Evolutionary conservation across 1,140 invertebrate species (phyloP).

Genomic region (Tetranychus urticae): DNA sequence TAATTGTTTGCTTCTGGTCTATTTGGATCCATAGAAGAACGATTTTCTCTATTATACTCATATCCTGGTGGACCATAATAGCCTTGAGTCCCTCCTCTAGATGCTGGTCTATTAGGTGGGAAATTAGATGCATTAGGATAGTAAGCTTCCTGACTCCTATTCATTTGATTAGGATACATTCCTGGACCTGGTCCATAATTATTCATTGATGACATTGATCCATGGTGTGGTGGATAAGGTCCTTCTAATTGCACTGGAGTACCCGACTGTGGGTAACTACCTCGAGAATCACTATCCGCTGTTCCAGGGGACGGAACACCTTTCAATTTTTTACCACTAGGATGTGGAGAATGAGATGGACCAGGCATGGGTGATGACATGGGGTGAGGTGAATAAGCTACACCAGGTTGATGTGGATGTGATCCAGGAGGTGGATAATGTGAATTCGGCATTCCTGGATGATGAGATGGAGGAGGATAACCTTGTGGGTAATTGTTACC

Average conservation of each 20-base stretch:
- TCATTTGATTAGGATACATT: background rate
- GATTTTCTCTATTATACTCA: too few species aligned
- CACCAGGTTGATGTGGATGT: background rate
- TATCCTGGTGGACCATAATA: background rate
- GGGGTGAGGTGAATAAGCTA: slow-evolving; percentile 9
- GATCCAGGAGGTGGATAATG: background rate
- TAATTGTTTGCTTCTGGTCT: too few species aligned
- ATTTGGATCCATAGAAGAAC: too few species aligned
- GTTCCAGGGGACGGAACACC: background rate
- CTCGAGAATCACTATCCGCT: background rate
- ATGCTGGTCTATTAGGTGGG: background rate
- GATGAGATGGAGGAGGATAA: background rate
- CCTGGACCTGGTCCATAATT: background rate
- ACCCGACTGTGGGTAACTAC: background rate
- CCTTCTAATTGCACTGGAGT: background rate
- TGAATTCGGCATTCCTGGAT: background rate
- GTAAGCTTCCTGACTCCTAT: background rate
- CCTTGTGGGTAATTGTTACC: background rate
- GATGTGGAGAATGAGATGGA: background rate
- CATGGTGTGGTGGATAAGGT: slow-evolving; percentile 3
- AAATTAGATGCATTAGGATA: background rate
- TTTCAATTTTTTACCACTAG: slow-evolving; percentile 19
- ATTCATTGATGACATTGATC: background rate
- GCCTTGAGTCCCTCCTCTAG: background rate
- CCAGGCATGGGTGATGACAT: too few species aligned